These are phyloP conservation scores for Myiozetetes cayanensis DNA, from an alignment of 2,113 vertebrate species.

Conservation along the genomic window DNA sequence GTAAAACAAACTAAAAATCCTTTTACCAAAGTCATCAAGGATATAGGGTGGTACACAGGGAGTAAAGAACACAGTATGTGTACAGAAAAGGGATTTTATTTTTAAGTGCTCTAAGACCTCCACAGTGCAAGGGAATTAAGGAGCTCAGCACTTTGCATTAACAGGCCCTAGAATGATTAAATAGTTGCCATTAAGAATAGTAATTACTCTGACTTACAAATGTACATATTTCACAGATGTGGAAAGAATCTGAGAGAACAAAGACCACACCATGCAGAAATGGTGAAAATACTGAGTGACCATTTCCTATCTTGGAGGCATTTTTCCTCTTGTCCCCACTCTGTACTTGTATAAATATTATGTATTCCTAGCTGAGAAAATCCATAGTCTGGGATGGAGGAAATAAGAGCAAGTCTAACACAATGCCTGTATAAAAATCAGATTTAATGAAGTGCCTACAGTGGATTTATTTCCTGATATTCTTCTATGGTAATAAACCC, in stretches of 20 bases:
- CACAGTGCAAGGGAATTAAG: neutral
- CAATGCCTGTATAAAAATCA: neutral
- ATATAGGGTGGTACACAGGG: neutral
- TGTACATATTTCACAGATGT: neutral
- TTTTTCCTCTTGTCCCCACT: neutral
- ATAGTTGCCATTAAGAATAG: neutral
- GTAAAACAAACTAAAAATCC: neutral
- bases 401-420: neutral
- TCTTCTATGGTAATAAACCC: neutral
- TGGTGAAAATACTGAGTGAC: neutral
- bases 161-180: neutral
- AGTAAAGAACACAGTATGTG: neutral
- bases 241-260: neutral
- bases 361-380: neutral
- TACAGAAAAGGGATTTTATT: neutral
- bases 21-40: neutral
- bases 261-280: neutral
- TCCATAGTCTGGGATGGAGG: neutral
- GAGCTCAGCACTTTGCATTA: neutral
- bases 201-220: neutral
- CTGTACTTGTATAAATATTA: neutral
- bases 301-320: neutral
- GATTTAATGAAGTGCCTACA: neutral
- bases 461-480: conserved; percentile 22
- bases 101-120: neutral